Conservation (phyloP, 2,113 vertebrate species). For the Hypomesus transpacificus region DNA sequence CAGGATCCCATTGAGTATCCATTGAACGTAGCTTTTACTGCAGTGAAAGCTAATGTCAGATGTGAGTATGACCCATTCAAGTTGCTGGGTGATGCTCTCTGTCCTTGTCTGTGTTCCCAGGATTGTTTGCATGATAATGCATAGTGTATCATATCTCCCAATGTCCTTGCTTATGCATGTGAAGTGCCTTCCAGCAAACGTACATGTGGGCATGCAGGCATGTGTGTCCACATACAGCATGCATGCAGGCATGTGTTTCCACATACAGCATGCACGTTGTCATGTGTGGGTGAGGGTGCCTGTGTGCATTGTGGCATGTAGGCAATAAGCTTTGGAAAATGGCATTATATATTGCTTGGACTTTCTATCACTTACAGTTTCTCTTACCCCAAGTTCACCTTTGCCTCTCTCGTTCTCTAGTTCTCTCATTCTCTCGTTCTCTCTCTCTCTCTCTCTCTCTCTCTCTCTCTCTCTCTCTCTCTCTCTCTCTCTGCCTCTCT, state of each 20-base stretch:
- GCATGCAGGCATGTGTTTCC: conserved; percentile 48
- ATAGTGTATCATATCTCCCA: conserved; percentile 26
- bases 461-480: too few relatives aligned
- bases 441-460: too few relatives aligned
- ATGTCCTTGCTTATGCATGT: conserved; percentile 30
- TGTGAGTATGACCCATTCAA: not conserved
- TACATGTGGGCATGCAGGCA: not conserved
- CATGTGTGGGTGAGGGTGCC: conserved; percentile 23
- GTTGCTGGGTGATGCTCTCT: conserved; percentile 1
- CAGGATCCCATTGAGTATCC: conserved; percentile 10
- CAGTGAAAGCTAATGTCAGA: conserved; percentile 4
- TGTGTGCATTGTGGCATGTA: not conserved
- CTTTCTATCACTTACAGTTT: not conserved
- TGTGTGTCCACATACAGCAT: conserved; percentile 41
- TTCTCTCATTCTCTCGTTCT: too few relatives aligned
- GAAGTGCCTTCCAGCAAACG: not conserved
- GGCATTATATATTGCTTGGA: too few relatives aligned
- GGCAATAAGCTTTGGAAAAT: too few relatives aligned
- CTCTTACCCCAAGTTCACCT: not conserved
- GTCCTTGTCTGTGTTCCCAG: conserved; percentile 19
- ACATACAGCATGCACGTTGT: conserved; percentile 42
- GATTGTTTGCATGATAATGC: conserved; percentile 34
- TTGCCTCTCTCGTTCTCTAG: not conserved
- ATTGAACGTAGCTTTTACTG: conserved; percentile 1
- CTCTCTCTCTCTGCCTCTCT: not conserved